Evolutionary conservation across 2,797 vertebrate genomes (phyloP).

Genomic region (Catostomus latipinnis): DNA sequence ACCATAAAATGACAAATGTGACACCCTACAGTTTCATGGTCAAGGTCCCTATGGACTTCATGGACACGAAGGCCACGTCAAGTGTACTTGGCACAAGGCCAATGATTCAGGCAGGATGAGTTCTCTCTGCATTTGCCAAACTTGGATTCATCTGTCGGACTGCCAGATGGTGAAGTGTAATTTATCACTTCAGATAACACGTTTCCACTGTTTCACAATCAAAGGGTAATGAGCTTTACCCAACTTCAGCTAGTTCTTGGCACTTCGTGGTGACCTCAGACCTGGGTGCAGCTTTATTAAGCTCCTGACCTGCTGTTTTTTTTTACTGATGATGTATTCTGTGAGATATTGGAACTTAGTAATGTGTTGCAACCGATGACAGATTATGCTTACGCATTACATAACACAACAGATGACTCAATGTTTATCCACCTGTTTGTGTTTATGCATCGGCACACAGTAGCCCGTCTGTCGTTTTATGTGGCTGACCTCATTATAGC

Average conservation of each 20-base stretch:
- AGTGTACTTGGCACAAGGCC: neutral
- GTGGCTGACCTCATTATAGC: neutral
- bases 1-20: neutral
- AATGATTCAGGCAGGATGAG: neutral
- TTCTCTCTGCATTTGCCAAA: neutral
- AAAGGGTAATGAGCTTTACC: neutral
- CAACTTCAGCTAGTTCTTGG: neutral
- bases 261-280: neutral
- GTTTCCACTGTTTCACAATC: neutral
- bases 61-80: neutral
- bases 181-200: neutral
- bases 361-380: neutral
- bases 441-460: neutral
- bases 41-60: no score
- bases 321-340: neutral
- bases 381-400: neutral
- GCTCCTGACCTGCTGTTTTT: neutral
- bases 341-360: neutral
- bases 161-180: constrained; percentile 1
- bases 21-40: no score
- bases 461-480: neutral
- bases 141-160: neutral
- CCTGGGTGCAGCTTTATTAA: neutral
- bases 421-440: constrained; percentile 3
- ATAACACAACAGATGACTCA: neutral